phyloP scores from a whole-genome alignment of 2,797 vertebrate genomes.

The Galaxias olidus region DNA sequence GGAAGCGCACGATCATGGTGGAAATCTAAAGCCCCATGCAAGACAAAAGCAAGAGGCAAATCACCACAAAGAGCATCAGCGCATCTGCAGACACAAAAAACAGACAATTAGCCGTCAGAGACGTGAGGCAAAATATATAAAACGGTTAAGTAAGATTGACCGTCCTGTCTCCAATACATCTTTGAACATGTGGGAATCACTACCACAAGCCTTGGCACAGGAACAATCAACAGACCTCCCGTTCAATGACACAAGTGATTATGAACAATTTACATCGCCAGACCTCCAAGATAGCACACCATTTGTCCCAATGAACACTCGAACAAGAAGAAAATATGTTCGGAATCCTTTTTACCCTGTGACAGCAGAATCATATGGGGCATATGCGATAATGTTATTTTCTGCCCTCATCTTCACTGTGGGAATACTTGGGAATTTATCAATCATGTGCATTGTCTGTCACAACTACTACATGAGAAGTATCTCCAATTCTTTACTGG shows the following conservation, averaged over 20 bases:
- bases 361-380: constrained; percentile 84
- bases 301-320: constrained; percentile 52
- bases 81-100: constrained; percentile 9
- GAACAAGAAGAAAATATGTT: constrained; percentile 62
- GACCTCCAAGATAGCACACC: constrained; percentile 58
- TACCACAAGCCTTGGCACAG: constrained; percentile 62
- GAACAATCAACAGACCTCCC: constrained; percentile 50
- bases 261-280: constrained; percentile 50
- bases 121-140: not conserved
- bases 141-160: not conserved
- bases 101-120: constrained; percentile 1
- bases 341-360: constrained; percentile 93
- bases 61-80: not conserved
- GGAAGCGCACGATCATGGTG: not conserved
- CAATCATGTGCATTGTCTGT: constrained; percentile 96
- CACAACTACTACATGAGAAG: constrained; percentile 98
- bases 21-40: not conserved
- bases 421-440: constrained; percentile 91
- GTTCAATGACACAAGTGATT: constrained; percentile 38
- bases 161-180: not conserved
- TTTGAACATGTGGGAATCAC: constrained; percentile 16
- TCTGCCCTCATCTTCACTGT: constrained; percentile 86
- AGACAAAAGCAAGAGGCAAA: not conserved
- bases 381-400: constrained; percentile 83
- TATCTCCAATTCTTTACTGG: constrained; percentile 95